Percentiles rank a stretch among this genome's conserved stretches.
Evolutionary conservation across 2,113 vertebrate species (phyloP).

Genomic region (Danio rerio): GRCz12tu NC_133182.1:43225001-43225500

Average conservation of each 20-base stretch:
- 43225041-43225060: not conserved
- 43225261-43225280: conserved; percentile 55
- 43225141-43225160: not conserved
- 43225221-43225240: conserved; percentile 30
- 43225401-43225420: conserved; percentile 73
- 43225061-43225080: not conserved
- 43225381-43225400: conserved; percentile 50
- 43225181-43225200: conserved; percentile 11
- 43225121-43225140: not conserved
- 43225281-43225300: conserved; percentile 62
- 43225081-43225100: not conserved
- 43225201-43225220: conserved; percentile 4
- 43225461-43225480: conserved; percentile 77
- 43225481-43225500: conserved; percentile 77
- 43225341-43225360: conserved; percentile 61
- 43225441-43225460: conserved; percentile 77
- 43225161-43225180: conserved; percentile 6
- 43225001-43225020: not conserved
- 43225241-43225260: conserved; percentile 35
- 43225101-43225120: not conserved
- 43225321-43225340: conserved; percentile 59
- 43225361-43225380: conserved; percentile 63
- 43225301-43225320: conserved; percentile 61
- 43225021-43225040: not conserved
- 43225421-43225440: conserved; percentile 73